Base-by-base conservation (phyloP, 1,140 invertebrate species). In the Cherax quadricarinatus region DNA sequence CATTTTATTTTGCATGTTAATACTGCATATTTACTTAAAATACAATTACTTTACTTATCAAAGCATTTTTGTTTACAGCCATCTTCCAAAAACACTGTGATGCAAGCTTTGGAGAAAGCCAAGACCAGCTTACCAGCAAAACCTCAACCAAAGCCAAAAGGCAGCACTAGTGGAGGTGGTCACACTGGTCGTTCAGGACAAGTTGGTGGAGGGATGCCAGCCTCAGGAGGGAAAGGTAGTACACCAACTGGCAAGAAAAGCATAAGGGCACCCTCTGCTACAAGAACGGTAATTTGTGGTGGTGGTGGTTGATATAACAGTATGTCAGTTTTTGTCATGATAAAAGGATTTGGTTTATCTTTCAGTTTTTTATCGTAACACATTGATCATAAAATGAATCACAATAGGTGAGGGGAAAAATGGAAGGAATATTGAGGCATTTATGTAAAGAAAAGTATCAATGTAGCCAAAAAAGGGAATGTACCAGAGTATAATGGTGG, bases 91-190 rank as follows among this genome's bases (percentile, higher is more conserved):
- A 96, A 96, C 70, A 96, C 97, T 10, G 97, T 99, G 10, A 96
- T 97, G 94, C 96, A 96, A 0, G 96, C 97, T 0, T 94, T 99
- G 78, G 98, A 99, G 93, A 99, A 99, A 95, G 97, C 97, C 0
- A 96, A 97, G 16, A 97, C 97, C 0, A 97, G 97, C 95, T 95
- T 99, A 41, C 98, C 98, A 0, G 96, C 97, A 0, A 98, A 98
- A 95, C 97, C 97, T 0, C 94, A 97, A n/a, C 88, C 94, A 9
- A 94, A 94, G 87, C 81, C 93, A 12, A 94, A 94, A 41, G 90
- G 66, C 57, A 53, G 81, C 87, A 7, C 60, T 49, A 57, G 79
- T 78, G 30, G 66, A n/a, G 49, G 16, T 48, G 86, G 86, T 21
- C 75, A 51, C 1, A 21, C 18, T 89, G 66, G 16, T 24, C 80